Base-by-base conservation (phyloP, 1,140 invertebrate genomes). In the Drosophila albomicans region DNA sequence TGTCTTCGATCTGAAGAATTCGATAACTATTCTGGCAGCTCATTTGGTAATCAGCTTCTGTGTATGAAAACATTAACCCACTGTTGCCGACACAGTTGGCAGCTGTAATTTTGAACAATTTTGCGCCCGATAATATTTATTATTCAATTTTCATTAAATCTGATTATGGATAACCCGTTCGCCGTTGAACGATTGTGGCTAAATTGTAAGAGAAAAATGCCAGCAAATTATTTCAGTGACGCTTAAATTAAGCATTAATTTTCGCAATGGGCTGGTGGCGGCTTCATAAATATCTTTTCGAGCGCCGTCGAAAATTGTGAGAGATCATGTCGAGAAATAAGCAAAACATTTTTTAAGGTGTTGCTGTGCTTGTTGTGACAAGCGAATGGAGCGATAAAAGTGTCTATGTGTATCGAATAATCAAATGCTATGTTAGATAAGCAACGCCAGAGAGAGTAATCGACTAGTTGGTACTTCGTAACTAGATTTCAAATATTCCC, bases 71-170 rank as follows among this genome's bases (percentile, higher is more conserved):
- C 61, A 65, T 65, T 72, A 76, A 72, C 16, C 67, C 46, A 59
- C 28, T 64, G 32, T 51, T 62, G 66, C 52, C 59, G 20, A 49
- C 48, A 41, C 45, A 15, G 35, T 68, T 66, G 70, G 63, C 56
- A 74, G 62, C 68, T 46, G 77, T 78, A 84, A 82, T 84, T 88
- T 88, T 75, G 73, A 69, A 70, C 70, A 78, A 81, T 73, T 79
- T 84, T 77, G 72, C 58, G 68, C 59, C 63, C 66, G 85, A 88
- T 89, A 84, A 82, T 88, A 89, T 88, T 89, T 88, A 88, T 88
- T 88, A 88, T 88, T 88, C 85, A 88, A 84, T 88, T 88, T 89
- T 84, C 78, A 84, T 88, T 89, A 88, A 84, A 84, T 88, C 84
- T 88, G 84, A 88, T 88, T 88, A 88, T 51, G 57, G 28, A 28